These are phyloP conservation scores for Platynereis dumerilii DNA, from an alignment of 2,888 invertebrate genomes.

Conservation along the genomic window DNA sequence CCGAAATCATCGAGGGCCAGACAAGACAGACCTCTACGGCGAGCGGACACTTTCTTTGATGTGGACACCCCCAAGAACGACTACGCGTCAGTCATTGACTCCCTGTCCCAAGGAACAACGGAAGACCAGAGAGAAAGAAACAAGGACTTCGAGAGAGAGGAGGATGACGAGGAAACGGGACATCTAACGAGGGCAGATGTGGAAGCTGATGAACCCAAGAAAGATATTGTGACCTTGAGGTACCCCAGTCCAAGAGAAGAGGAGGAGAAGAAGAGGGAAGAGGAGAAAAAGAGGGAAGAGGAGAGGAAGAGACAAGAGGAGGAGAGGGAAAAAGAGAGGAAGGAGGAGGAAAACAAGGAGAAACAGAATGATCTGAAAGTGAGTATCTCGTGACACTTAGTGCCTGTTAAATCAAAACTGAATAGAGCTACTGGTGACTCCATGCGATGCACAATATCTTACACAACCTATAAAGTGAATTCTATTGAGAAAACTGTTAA, in stretches of 20 bases:
- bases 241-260: not conserved
- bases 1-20: constrained; percentile 4
- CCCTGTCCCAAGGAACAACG: constrained; percentile 21
- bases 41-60: constrained; percentile 34
- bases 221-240: not conserved
- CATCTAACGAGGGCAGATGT: not conserved
- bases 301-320: too few species aligned
- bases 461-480: too few species aligned
- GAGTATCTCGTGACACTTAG: too few species aligned
- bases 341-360: not conserved
- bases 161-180: constrained; percentile 5
- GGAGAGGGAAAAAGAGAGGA: not conserved
- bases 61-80: constrained; percentile 28
- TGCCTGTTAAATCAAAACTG: too few species aligned
- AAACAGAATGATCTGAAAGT: too few species aligned
- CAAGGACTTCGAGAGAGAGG: constrained; percentile 26
- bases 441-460: too few species aligned
- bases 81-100: constrained; percentile 35
- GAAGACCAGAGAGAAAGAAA: constrained; percentile 7
- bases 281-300: too few species aligned
- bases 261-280: too few species aligned
- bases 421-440: too few species aligned
- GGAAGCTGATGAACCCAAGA: not conserved
- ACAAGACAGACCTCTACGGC: constrained; percentile 1
- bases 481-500: too few species aligned